Conservation (phyloP, 2,888 invertebrate species). For the Mystacides longicornis region DNA sequence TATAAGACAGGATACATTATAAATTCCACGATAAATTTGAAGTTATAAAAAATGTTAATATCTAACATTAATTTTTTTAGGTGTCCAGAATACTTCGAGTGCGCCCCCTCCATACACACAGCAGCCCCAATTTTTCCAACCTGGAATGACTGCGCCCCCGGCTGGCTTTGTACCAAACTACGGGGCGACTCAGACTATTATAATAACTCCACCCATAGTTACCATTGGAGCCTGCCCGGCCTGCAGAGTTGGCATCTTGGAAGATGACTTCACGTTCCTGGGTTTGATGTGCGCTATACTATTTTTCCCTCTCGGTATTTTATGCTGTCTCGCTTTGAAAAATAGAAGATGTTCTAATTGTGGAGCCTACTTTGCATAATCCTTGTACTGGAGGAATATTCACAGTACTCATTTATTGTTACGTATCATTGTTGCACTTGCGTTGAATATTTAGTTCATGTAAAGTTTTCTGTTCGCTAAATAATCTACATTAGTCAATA, state of each 20-base stretch:
- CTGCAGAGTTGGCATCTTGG: constrained; percentile 78
- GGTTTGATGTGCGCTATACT: constrained; percentile 79
- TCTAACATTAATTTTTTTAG: constrained; percentile 27
- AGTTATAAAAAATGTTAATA: not conserved
- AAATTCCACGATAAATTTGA: no score
- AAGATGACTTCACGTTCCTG: constrained; percentile 80
- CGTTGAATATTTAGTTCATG: no score
- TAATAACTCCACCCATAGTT: constrained; percentile 69
- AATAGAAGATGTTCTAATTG: constrained; percentile 83
- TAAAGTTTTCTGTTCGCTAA: no score
- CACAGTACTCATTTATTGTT: no score
- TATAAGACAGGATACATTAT: no score
- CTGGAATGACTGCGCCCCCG: constrained; percentile 34
- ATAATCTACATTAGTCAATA: no score
- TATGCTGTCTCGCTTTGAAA: constrained; percentile 78
- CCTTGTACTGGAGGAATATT: no score
- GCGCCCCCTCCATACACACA: constrained; percentile 29
- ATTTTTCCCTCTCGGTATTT: constrained; percentile 79
- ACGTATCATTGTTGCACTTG: no score
- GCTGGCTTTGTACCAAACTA: constrained; percentile 45
- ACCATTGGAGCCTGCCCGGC: constrained; percentile 83
- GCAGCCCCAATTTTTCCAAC: constrained; percentile 52
- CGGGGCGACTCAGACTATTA: constrained; percentile 50
- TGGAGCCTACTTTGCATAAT: constrained; percentile 71
- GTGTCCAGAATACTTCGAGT: constrained; percentile 28